These are phyloP conservation scores for Aythya baeri DNA, from an alignment of 2,113 vertebrate genomes.

Conservation along the genomic window DNA sequence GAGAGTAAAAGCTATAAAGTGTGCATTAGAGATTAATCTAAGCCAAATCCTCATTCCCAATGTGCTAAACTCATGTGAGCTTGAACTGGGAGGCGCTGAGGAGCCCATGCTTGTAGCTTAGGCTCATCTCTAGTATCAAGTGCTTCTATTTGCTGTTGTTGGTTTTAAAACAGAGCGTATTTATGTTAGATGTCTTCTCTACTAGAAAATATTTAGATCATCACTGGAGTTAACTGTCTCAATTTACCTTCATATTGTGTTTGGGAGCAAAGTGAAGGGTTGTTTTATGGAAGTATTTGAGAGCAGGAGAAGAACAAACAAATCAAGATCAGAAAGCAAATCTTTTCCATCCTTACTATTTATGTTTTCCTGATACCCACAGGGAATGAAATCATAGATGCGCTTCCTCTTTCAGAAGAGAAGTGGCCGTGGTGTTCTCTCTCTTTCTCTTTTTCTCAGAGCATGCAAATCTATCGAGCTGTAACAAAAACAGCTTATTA, in stretches of 20 bases:
- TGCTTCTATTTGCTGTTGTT: background rate
- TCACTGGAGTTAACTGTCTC: background rate
- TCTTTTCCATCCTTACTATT: background rate
- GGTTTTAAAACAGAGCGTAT: background rate
- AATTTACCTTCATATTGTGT: background rate
- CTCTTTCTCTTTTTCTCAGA: background rate
- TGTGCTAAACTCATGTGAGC: background rate
- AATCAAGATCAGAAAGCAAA: background rate
- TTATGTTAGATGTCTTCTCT: background rate
- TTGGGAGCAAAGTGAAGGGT: background rate
- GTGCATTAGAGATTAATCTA: background rate
- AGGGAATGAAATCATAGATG: background rate
- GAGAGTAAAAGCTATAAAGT: conserved; percentile 29
- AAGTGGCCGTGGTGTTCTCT: background rate
- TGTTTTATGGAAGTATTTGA: background rate
- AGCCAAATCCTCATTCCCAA: background rate
- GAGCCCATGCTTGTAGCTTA: background rate
- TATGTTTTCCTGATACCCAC: background rate
- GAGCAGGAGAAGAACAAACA: background rate
- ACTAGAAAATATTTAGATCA: background rate
- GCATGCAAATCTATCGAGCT: background rate
- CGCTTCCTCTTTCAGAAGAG: background rate
- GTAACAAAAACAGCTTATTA: background rate
- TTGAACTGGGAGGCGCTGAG: background rate
- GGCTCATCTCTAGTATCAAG: background rate